Evolutionary conservation across 1,140 invertebrate genomes (phyloP), one percentile per base, ranked within the genome.

Genomic region (Whitmania pigra): DNA sequence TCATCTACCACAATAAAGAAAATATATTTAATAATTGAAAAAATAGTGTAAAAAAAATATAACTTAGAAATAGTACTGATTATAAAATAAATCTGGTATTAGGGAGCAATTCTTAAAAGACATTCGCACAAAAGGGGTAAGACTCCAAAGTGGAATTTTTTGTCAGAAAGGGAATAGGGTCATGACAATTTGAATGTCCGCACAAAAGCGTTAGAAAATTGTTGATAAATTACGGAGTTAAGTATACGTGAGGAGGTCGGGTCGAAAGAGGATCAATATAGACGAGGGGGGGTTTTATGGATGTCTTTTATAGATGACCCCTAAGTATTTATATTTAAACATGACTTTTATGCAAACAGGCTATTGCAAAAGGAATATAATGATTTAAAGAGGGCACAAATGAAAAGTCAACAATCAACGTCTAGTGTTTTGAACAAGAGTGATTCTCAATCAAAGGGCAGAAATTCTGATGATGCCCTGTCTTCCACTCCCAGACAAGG

Each of bases 321-420:
- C 25, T 57, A n/a, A 57, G 2, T 4, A 9, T n/a, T 57, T 49
- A 49, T 49, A 7, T 49, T 49, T 49, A 49, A 49, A 49, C 43
- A 15, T 49, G 13, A 17, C 15, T 0, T 11, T 17, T 49, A 49
- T 17, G 43, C 13, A 13, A 63, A 63, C 57, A 63, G 57, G 29
- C 57, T 63, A 31, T 20, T 63, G 1, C 22, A 22, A 31, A 63
- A 63, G 18, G 57, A 63, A 63, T 63, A 63, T 31, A 63, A 63
- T 31, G 57, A 63, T 25, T 31, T 63, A 18, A 63, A 63, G 57
- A 63, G 20, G 29, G 20, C 57, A 11, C 22, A 31, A 31, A 63
- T 25, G 29, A 22, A 63, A 63, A n/a, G 57, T 15, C 22, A 63
- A 20, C 22, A 22, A 31, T 13, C 22, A 63, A 25, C 15, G 57